Base-by-base conservation (phyloP, 2,113 vertebrate species). In the Psilopsiagon aymara region DNA sequence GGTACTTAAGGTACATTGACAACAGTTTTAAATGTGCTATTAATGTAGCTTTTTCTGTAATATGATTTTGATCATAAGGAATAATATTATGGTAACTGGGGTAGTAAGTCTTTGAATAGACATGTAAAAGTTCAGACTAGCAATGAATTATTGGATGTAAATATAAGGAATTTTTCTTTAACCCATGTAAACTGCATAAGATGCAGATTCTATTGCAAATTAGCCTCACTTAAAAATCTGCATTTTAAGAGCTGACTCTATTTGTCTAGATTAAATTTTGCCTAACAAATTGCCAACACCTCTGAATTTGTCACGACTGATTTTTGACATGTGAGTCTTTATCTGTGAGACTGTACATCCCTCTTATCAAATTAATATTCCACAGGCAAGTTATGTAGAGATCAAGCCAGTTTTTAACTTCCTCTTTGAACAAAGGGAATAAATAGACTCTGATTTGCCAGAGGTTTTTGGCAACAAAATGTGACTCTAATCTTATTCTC, bases 301-400 rank as follows among this genome's bases (percentile, higher is more conserved):
- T 75, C 57, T 69, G 52, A 82, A 75, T 82, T 77, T 82, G 29
- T 85, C 6, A 1, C 57, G 27, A 57, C 43, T 6, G 3, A 59
- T 47, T 82, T 89, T 62, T 78, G 11, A 20, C 2, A 1, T 33
- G 15, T 49, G 33, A 80, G 60, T 79, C 43, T 82, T 59, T 71
- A 35, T 35, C 60, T 62, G 21, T 20, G 39, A 82, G 33, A 41
- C 17, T 63, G 37, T 49, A 49, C 7, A 37, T 21, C 44, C 18
- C 31, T 71, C 43, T 60, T 79, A 68, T 53, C n/a, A 79, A 85
- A 71, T 87, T 71, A 84, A 47, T 95, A 78, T 73, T 92, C 62
- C 13, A 31, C 17, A 69, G 52, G 10, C 28, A 91, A 82, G 21
- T 52, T 84, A 43, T 86, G 78, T 89, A 59, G 47, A 85, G 35